Conservation (phyloP, 1,140 invertebrate genomes). For the Catajapyx aquilonaris region DNA sequence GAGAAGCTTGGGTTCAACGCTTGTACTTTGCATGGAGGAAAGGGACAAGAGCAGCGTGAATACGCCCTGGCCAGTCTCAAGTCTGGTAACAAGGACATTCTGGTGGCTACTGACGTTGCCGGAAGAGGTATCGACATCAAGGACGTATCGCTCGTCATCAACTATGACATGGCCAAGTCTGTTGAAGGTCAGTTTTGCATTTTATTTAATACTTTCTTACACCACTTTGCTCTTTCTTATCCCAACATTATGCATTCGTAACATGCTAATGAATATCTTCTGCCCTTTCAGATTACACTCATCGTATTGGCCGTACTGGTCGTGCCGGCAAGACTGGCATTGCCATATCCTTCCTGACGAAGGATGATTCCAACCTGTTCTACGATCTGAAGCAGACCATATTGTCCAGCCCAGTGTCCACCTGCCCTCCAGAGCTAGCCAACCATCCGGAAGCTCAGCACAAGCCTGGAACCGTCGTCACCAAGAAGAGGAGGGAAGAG, state of each 20-base stretch:
- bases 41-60: constrained; percentile 98
- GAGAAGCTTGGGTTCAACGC: constrained; percentile 95
- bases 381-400: constrained; percentile 93
- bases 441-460: constrained; percentile 98
- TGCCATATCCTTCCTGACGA: constrained; percentile 89
- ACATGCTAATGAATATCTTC: constrained; percentile 8
- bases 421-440: constrained; percentile 86
- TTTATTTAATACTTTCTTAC: constrained; percentile 3
- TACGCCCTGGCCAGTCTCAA: constrained; percentile 93
- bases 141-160: constrained; percentile 95
- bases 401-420: constrained; percentile 73
- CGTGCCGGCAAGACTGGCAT: constrained; percentile 93
- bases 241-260: constrained; percentile 3
- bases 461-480: constrained; percentile 84
- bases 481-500: constrained; percentile 87
- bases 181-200: constrained; percentile 52
- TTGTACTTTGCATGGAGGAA: constrained; percentile 94
- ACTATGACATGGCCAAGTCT: constrained; percentile 98
- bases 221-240: constrained; percentile 1
- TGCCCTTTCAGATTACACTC: constrained; percentile 70
- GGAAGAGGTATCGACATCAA: constrained; percentile 99
- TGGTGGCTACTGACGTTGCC: constrained; percentile 99
- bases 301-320: constrained; percentile 97
- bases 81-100: constrained; percentile 82
- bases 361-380: constrained; percentile 87